These are phyloP conservation scores for Megamerina dolium DNA, from an alignment of 2,888 invertebrate species.

Conservation along the genomic window DNA sequence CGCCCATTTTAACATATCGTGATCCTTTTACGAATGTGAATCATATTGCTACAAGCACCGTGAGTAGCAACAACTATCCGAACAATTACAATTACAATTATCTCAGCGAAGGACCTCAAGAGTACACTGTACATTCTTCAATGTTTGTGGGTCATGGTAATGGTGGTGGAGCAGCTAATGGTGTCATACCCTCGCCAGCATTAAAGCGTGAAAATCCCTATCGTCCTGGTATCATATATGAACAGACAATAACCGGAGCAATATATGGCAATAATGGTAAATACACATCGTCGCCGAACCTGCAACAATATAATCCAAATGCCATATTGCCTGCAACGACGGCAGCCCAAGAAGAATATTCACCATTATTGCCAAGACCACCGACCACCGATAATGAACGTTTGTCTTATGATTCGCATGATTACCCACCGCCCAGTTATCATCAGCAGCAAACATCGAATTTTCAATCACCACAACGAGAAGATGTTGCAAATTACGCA, in stretches of 20 bases:
- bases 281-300: not conserved
- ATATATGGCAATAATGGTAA: too few relatives aligned
- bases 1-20: constrained; percentile 37
- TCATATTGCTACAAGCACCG: constrained; percentile 27
- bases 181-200: not conserved
- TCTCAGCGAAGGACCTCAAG: constrained; percentile 23
- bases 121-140: constrained; percentile 42
- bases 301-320: constrained; percentile 17
- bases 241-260: too few relatives aligned
- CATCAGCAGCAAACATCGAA: constrained; percentile 22
- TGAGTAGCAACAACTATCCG: constrained; percentile 6
- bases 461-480: constrained; percentile 19
- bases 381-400: constrained; percentile 4
- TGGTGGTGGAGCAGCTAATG: not conserved
- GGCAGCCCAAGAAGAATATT: not conserved
- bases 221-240: constrained; percentile 29
- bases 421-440: constrained; percentile 44
- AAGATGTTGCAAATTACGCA: constrained; percentile 9
- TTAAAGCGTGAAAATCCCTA: not conserved
- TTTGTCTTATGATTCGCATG: constrained; percentile 44
- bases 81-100: constrained; percentile 16
- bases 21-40: constrained; percentile 39
- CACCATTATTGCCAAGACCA: not conserved
- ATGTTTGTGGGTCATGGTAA: constrained; percentile 25
- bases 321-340: constrained; percentile 13